These are phyloP conservation scores for Equus przewalskii DNA, from an alignment of 2,113 vertebrate genomes.

Conservation along the genomic window DNA sequence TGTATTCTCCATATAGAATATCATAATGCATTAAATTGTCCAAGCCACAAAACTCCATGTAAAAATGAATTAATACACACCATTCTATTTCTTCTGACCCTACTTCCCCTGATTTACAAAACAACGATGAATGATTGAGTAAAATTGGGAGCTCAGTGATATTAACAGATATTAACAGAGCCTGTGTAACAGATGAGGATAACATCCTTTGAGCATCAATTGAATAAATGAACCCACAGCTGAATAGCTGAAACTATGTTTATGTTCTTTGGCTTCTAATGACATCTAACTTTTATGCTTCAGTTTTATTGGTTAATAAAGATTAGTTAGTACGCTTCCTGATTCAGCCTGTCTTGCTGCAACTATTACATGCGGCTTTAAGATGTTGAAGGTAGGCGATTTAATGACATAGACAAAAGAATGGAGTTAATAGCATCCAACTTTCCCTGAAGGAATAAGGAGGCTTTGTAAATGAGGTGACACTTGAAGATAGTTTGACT, in stretches of 20 bases:
- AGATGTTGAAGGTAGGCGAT: neutral
- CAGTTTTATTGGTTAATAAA: constrained; percentile 43
- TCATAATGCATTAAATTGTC: neutral
- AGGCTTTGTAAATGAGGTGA: neutral
- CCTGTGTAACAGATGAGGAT: neutral
- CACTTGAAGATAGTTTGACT: neutral
- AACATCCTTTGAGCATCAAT: neutral
- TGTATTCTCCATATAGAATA: neutral
- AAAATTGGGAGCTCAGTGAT: neutral
- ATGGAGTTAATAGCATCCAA: neutral
- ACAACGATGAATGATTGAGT: neutral
- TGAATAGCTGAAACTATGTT: neutral
- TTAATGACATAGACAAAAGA: neutral
- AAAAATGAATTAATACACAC: neutral
- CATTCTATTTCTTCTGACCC: neutral
- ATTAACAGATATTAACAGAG: neutral
- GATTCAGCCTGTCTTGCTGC: neutral
- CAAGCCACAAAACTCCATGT: neutral
- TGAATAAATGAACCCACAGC: neutral
- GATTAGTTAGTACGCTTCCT: neutral
- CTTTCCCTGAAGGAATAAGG: neutral
- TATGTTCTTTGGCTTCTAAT: neutral
- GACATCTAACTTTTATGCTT: constrained; percentile 18
- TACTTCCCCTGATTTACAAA: neutral
- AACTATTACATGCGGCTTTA: neutral